Evolutionary conservation across 2,888 invertebrate species (phyloP).

Genomic region (Tetrapedia diversipes): DNA sequence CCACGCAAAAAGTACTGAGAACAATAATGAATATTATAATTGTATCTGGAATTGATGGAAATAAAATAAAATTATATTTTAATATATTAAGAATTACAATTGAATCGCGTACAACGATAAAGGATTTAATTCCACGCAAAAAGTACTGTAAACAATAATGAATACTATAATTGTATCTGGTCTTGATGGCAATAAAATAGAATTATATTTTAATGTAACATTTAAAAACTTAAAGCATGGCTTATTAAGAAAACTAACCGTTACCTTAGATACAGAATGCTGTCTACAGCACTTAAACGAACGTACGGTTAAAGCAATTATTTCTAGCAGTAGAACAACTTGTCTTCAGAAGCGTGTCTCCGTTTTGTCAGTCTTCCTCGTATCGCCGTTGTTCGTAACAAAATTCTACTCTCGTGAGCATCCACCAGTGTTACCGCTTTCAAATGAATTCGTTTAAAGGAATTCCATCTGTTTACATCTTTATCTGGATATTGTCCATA

Average conservation of each 20-base stretch:
- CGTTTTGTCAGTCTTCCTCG: conserved; percentile 42
- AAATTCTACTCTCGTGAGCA: not conserved
- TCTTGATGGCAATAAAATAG: too few species aligned
- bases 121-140: too few species aligned
- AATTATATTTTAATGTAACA: not conserved
- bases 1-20: too few species aligned
- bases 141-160: too few species aligned
- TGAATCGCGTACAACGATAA: too few species aligned
- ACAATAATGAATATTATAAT: too few species aligned
- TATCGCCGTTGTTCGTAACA: conserved; percentile 19
- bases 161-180: too few species aligned
- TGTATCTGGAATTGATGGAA: too few species aligned
- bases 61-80: too few species aligned
- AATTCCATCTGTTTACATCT: not conserved
- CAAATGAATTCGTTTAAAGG: conserved; percentile 4
- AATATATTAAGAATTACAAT: too few species aligned
- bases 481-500: conserved; percentile 7
- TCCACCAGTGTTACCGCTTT: not conserved
- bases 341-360: conserved; percentile 69
- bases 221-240: too few species aligned
- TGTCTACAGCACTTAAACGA: conserved; percentile 44
- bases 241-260: not conserved
- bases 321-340: conserved; percentile 68
- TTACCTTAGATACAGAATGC: not conserved
- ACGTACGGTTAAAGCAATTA: conserved; percentile 77